Conservation (phyloP, 2,113 vertebrate species). For the Parus major region DNA sequence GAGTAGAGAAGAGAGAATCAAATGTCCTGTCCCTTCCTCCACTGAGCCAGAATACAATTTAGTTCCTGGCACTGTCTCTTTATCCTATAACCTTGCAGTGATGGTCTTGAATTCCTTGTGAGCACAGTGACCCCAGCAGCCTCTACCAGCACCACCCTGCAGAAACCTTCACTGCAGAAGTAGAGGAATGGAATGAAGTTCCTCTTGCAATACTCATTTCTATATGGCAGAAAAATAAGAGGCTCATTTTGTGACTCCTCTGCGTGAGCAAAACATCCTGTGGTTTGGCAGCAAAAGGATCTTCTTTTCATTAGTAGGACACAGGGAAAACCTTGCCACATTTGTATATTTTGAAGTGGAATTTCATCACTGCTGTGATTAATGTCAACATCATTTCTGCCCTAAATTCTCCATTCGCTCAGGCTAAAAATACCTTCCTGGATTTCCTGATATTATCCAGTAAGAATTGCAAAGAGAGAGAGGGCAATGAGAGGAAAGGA, state of each 20-base stretch:
- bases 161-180: neutral
- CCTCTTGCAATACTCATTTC: neutral
- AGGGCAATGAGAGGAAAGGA: neutral
- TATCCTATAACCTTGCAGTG: neutral
- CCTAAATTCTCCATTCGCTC: slow-evolving; percentile 29
- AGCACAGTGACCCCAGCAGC: neutral
- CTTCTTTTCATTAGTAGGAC: slow-evolving; percentile 39
- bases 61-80: neutral
- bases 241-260: neutral
- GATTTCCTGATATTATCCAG: neutral
- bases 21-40: neutral
- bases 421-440: slow-evolving; percentile 19
- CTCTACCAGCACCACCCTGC: neutral
- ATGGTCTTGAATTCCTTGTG: neutral
- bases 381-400: slow-evolving; percentile 21
- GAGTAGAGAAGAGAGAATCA: neutral
- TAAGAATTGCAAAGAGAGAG: neutral
- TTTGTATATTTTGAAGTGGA: neutral
- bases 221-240: neutral
- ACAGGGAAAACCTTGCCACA: neutral
- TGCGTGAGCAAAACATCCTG: neutral
- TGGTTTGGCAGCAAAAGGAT: slow-evolving; percentile 10
- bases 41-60: neutral
- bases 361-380: slow-evolving; percentile 18
- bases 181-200: neutral